Base-by-base conservation (phyloP, 2,113 vertebrate genomes). In the Bombycilla garrulus region DNA sequence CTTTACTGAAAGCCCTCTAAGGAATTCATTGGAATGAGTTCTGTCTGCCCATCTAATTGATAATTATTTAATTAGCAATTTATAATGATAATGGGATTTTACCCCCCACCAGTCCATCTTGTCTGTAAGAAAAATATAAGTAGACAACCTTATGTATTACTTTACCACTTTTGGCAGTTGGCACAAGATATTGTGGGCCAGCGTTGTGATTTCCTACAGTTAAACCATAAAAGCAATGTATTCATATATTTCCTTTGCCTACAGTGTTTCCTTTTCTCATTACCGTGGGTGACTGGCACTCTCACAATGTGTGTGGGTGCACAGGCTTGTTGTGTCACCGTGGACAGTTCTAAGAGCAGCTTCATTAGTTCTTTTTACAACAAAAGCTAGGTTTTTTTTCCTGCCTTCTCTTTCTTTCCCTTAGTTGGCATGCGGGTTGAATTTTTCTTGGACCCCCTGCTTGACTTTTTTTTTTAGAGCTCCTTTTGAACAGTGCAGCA, bases 31-130 rank as follows among this genome's bases (percentile, higher is more conserved):
- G 95, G 97, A 98, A 98, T 98, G 96, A 98, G 94, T 96, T 98
- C 96, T 98, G 96, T 97, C 97, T 98, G 97, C 97, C 97, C 97
- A 97, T 97, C 98, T 98, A 98, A 98, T 98, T 98, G 98, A 98
- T 98, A 98, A 98, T 98, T 98, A 98, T 98, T 98, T 98, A 98
- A 98, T 98, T 98, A 98, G 97, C 97, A 98, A 98, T 98, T 98
- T 98, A 98, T 98, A 98, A 98, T 97, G 97, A 98, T 98, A 98
- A 97, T 98, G 98, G 97, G 97, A 98, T 98, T 98, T 98, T 97
- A 98, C 97, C 97, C 97, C 97, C 97, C 93, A 97, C 96, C 66
- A 97, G 97, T 97, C 96, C 96, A 96, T 96, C 96, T 97, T 96
- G 93, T 97, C 97, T 95, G 96, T 94, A 94, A 97, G 93, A 96